phyloP scores from a whole-genome alignment of 1,140 invertebrate genomes.

The Penaeus vannamei region DNA sequence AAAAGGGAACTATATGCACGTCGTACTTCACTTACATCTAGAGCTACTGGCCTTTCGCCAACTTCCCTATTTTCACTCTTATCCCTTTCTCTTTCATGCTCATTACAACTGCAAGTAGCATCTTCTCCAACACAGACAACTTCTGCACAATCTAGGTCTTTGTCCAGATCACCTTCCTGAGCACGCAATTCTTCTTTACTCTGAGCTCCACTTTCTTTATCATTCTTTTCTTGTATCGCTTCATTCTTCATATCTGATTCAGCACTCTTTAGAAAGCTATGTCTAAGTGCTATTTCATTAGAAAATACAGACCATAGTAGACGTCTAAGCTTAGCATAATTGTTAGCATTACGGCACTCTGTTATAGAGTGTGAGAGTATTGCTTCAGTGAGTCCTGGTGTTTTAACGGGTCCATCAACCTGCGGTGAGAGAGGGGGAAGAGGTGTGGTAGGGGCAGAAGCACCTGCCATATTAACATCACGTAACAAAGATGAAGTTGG shows the following conservation, averaged over 20 bases:
- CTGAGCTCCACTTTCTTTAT: constrained; percentile 71
- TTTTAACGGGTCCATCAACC: constrained; percentile 13
- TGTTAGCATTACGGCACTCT: constrained; percentile 57
- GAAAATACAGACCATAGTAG: constrained; percentile 77
- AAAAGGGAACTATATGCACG: constrained; percentile 78
- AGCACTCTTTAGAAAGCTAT: constrained; percentile 54
- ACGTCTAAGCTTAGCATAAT: constrained; percentile 61
- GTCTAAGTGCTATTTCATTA: constrained; percentile 69
- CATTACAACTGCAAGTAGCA: constrained; percentile 43
- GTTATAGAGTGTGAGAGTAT: constrained; percentile 42
- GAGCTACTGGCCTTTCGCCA: constrained; percentile 60
- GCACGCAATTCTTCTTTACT: constrained; percentile 80
- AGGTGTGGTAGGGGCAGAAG: constrained; percentile 36
- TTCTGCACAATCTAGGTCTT: constrained; percentile 82
- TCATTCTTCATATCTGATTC: constrained; percentile 73
- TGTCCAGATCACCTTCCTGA: constrained; percentile 85
- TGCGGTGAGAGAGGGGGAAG: constrained; percentile 38
- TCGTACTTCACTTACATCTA: constrained; percentile 76
- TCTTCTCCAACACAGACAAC: constrained; percentile 54
- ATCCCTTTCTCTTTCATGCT: constrained; percentile 8
- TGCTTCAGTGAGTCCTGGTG: constrained; percentile 55
- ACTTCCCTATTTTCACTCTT: constrained; percentile 27
- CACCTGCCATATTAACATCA: constrained; percentile 60
- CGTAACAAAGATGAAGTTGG: constrained; percentile 78
- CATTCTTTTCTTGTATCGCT: constrained; percentile 70